Evolutionary conservation across 2,797 vertebrate species (phyloP), one percentile per base, ranked within the genome.

Genomic region (Valencia hispanica): DNA sequence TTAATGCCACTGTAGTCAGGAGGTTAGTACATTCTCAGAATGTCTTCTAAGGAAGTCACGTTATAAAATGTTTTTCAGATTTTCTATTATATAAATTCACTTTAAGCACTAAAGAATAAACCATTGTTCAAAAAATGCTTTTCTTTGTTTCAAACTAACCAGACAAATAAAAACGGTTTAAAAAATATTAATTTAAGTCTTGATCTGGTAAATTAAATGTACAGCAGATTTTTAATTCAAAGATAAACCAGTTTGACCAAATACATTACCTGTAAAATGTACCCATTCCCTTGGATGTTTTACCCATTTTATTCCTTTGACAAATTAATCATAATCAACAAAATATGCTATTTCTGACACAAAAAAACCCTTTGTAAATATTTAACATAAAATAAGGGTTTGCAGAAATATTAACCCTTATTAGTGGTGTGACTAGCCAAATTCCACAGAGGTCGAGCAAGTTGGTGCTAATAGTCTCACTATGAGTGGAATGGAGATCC

Each of bases 231-330:
- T 11, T 63, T 25, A 75, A 50, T 69, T 63, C 20, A 74, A 63
- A 83, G 68, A 63, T 39, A 75, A 66, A 47, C 5, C 30, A 72
- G 55, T 68, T 17, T 32, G 68, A 74, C 51, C 65, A 22, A 68
- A 70, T 55, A 27, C 12, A 27, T 14, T 1, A n/a, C n/a, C 5
- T 55, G 27, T 55, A 55, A 55, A 55, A 53, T 27, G 12, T 27
- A 55, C 27, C 27, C 53, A 27, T 12, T 4, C 27, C 53, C 1
- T 1, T 27, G n/a, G 27, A 15, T 55, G n/a, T 27, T 55, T n/a
- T 27, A 55, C n/a, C 12, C 53, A 27, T 55, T 27, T 55, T 12
- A 55, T 27, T 55, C 11, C n/a, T 55, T 27, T 55, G 14, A n/a
- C n/a, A 55, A 27, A 27, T 55, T 11, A 27, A 27, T 11, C 53